phyloP scores from a whole-genome alignment of 2,797 vertebrate genomes.

The Sebastes taczanowskii region DNA sequence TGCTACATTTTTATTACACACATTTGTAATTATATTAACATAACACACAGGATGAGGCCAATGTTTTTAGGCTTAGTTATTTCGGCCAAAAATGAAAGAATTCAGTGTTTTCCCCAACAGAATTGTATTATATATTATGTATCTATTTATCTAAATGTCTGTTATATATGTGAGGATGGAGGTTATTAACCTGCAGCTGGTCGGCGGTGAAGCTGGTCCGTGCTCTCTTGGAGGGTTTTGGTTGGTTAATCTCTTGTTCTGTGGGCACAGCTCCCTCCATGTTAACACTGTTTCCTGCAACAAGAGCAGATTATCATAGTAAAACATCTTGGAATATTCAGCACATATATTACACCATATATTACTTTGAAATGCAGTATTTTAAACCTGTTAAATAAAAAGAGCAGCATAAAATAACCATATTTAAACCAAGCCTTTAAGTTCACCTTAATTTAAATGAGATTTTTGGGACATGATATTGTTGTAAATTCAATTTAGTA shows the following conservation, averaged over 20 bases:
- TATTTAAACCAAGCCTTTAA: background rate
- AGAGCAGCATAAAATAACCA: background rate
- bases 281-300: conserved; percentile 88
- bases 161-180: background rate
- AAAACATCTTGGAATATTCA: background rate
- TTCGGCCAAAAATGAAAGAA: background rate
- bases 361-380: background rate
- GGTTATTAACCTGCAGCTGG: conserved; percentile 90
- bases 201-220: conserved; percentile 98
- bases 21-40: background rate
- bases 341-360: background rate
- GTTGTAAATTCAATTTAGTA: background rate
- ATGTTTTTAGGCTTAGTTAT: background rate
- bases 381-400: background rate
- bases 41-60: background rate
- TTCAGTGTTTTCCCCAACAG: background rate
- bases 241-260: conserved; percentile 93
- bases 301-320: background rate
- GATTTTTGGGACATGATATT: background rate
- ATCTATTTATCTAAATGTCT: background rate
- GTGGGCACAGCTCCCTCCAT: conserved; percentile 91
- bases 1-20: background rate
- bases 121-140: background rate
- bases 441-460: background rate
- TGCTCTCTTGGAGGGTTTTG: conserved; percentile 97